phyloP scores from a whole-genome alignment of 2,113 vertebrate genomes.

The Periophthalmodon schlosseri region DNA sequence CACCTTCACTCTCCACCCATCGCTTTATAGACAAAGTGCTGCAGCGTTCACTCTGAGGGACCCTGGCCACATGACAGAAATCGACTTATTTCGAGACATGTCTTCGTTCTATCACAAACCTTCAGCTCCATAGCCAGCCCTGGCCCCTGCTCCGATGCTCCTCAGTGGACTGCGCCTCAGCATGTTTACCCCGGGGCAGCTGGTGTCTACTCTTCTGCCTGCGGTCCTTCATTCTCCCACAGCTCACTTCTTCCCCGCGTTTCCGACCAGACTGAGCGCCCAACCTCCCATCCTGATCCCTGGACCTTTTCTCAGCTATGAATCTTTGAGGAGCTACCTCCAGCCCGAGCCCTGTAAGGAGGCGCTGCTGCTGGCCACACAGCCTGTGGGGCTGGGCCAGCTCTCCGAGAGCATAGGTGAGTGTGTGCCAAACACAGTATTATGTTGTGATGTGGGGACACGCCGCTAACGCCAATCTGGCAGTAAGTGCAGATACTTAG shows the following conservation, averaged over 20 bases:
- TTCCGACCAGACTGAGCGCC: constrained; percentile 69
- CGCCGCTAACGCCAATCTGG: constrained; percentile 27
- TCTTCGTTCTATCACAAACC: constrained; percentile 9
- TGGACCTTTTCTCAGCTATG: constrained; percentile 79
- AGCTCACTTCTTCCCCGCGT: constrained; percentile 75
- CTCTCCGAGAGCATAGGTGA: constrained; percentile 73
- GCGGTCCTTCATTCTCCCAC: constrained; percentile 74
- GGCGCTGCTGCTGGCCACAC: constrained; percentile 74
- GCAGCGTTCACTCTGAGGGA: neutral
- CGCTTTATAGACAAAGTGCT: constrained; percentile 31
- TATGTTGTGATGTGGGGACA: constrained; percentile 13
- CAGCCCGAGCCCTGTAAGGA: constrained; percentile 81
- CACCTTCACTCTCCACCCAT: constrained; percentile 48
- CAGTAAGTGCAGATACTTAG: constrained; percentile 41
- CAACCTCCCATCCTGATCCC: constrained; percentile 76
- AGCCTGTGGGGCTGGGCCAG: constrained; percentile 61
- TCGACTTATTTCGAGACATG: constrained; percentile 29
- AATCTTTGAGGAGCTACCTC: constrained; percentile 77
- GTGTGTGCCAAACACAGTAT: constrained; percentile 13
- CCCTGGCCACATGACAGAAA: neutral
- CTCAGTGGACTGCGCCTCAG: constrained; percentile 35
- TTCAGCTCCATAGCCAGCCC: constrained; percentile 18
- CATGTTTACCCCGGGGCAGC: constrained; percentile 80
- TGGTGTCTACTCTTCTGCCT: constrained; percentile 74
- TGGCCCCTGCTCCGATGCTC: constrained; percentile 19